Evolutionary conservation across 2,113 vertebrate genomes (phyloP), one percentile per base, ranked within the genome.

Genomic region (Chloropsis hardwickii): DNA sequence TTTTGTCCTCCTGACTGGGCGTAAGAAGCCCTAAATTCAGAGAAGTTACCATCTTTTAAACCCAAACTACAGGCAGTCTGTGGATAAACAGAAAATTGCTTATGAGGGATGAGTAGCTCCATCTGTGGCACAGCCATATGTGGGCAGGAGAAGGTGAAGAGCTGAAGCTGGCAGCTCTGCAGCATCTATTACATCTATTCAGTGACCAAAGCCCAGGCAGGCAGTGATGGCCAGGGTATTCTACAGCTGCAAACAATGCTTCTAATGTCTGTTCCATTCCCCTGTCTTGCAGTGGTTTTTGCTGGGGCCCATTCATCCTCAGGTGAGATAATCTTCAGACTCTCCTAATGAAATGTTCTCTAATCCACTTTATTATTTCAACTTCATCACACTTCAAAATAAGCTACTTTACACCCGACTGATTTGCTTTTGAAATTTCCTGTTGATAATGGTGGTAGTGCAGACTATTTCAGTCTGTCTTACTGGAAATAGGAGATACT

Each of bases 211-310:
- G 31, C 19, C 9, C 21, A 29, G 33, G n/a, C 53, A 9, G 28
- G 3, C 28, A 56, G 40, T 0, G 0, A 12, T 27, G 81, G 5
- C 33, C 0, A 1, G 15, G 12, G 21, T 3, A 0, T 82, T 87
- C 20, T 67, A 31, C 17, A 14, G 65, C 45, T 72, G 74, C 11
- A 54, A 53, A 48, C 1, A 7, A 9, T 17, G 18, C 9, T 82
- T 37, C 35, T 65, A 8, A 50, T 51, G 40, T 88, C 47, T 69
- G 5, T 57, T 12, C n/a, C 1, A 0, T 87, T 72, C 12, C 10
- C 5, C 20, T 50, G 9, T n/a, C 28, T 65, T 67, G 62, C 28
- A 33, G 39, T 86, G 44, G 1, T 33, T 94, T 94, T 76, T 71
- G 20, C 51, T 53, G 40, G 23, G 15, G 37, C 11, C 23, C 47